Base-by-base conservation (phyloP, 2,888 invertebrate species). In the Schizotus pectinicornis region DNA sequence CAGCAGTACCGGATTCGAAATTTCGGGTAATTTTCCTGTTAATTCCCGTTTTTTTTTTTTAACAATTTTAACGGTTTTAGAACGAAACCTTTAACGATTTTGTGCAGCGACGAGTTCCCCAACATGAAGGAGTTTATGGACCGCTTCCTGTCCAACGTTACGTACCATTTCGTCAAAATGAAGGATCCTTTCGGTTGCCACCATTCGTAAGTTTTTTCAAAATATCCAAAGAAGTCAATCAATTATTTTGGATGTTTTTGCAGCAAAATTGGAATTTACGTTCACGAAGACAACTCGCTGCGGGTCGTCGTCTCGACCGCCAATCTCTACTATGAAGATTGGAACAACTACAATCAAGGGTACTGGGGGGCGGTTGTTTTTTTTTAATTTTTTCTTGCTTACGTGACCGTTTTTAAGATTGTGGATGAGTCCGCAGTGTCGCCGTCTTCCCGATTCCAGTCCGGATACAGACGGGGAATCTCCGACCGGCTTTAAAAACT, bases 261-360 rank as follows among this genome's bases (percentile, higher is more conserved):
- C 75, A 89, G 89, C 0, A 97, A 98, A 83, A 86, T 97, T 85
- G 94, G 94, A 84, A 76, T 98, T 0, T 82, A 97, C 0, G 86
- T 88, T 45, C 96, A 96, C 72, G 88, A 85, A 60, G 90, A 95
- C 69, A 85, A 88, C 0, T 92, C 93, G 0, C 80, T 97, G 49
- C 82, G 96, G 7, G 87, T 98, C 5, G 89, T 95, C 0, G 86
- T 98, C 32, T 93, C 92, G 0, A 97, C 97, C 0, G 95, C 97
- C 0, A 98, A 98, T 81, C 82, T 98, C 2, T 91, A 96, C 67
- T 83, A 88, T 14, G 89, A 91, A 62, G 98, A 98, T 79, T 98
- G 98, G 98, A 88, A 91, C 71, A 92, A 96, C 77, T 88, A 95
- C 68, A 94, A 95, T 0, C 97, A 98, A 79, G 95, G 95, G 86